phyloP scores from a whole-genome alignment of 2,797 vertebrate genomes.

The Helostoma temminkii region DNA sequence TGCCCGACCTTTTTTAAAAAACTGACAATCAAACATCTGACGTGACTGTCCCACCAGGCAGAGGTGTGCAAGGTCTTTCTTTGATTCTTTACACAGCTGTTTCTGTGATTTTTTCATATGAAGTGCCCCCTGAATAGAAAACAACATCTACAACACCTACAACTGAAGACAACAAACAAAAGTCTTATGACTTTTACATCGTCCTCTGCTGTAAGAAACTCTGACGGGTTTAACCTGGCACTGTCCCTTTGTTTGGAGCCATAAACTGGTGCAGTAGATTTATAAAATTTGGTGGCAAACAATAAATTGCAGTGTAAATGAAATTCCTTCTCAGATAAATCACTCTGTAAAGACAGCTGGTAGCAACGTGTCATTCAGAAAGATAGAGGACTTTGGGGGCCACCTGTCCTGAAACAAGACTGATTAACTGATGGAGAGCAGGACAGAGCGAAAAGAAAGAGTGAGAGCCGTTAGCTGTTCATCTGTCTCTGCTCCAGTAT shows the following conservation, averaged over 20 bases:
- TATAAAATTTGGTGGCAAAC: neutral
- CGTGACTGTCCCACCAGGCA: no score
- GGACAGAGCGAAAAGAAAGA: slow-evolving; percentile 14
- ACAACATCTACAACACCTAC: no score
- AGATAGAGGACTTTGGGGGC: slow-evolving; percentile 29
- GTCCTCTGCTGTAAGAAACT: neutral
- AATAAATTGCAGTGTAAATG: neutral
- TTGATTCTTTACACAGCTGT: no score
- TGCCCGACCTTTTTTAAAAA: neutral
- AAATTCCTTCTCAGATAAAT: neutral
- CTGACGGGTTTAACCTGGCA: neutral
- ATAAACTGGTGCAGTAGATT: slow-evolving; percentile 5
- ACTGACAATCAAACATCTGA: neutral
- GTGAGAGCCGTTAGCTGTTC: slow-evolving; percentile 32
- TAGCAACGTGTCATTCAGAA: neutral
- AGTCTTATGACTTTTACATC: no score
- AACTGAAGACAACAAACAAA: neutral
- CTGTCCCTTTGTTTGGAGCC: neutral
- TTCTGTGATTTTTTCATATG: neutral
- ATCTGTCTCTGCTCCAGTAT: slow-evolving; percentile 48
- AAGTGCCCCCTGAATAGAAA: neutral
- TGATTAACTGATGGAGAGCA: slow-evolving; percentile 38
- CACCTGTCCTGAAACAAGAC: slow-evolving; percentile 32
- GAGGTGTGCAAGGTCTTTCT: no score
- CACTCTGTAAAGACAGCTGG: slow-evolving; percentile 11